Evolutionary conservation across 2,888 invertebrate genomes (phyloP).

Genomic region (Euspilapteryx auroguttella): DNA sequence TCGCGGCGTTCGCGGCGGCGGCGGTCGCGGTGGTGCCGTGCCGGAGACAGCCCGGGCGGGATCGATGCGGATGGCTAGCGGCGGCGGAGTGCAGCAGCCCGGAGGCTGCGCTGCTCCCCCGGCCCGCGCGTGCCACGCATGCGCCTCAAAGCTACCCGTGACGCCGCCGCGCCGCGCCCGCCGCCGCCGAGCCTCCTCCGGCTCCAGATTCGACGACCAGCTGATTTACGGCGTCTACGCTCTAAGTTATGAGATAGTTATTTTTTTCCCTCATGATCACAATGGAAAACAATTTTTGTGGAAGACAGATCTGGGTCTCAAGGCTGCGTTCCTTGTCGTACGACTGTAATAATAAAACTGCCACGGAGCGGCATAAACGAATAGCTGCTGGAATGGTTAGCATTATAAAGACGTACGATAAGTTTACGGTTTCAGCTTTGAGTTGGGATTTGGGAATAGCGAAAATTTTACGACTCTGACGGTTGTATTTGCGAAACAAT

Average conservation of each 20-base stretch:
- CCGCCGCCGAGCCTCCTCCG: conserved; percentile 5
- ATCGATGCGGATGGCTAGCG: conserved; percentile 58
- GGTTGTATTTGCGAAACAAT: no score
- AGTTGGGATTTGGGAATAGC: no score
- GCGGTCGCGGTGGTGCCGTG: conserved; percentile 25
- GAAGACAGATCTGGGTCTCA: no score
- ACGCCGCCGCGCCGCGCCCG: conserved; percentile 11
- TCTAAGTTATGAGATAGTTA: not conserved
- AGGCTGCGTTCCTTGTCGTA: no score
- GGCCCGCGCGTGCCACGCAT: conserved; percentile 12
- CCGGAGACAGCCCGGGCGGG: conserved; percentile 34
- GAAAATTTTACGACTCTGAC: no score
- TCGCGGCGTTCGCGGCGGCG: conserved; percentile 24
- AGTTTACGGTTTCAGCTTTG: no score
- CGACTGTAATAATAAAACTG: no score
- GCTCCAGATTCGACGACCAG: conserved; percentile 22
- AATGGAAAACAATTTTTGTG: no score
- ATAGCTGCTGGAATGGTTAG: no score
- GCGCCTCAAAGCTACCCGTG: conserved; percentile 10
- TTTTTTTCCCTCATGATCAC: no score
- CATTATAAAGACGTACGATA: no score
- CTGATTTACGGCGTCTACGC: conserved; percentile 30
- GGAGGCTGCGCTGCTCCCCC: conserved; percentile 46
- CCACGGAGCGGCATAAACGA: no score
- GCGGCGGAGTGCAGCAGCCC: conserved; percentile 47